Base-by-base conservation (phyloP, 2,888 invertebrate genomes). In the Conistra vaccinii region DNA sequence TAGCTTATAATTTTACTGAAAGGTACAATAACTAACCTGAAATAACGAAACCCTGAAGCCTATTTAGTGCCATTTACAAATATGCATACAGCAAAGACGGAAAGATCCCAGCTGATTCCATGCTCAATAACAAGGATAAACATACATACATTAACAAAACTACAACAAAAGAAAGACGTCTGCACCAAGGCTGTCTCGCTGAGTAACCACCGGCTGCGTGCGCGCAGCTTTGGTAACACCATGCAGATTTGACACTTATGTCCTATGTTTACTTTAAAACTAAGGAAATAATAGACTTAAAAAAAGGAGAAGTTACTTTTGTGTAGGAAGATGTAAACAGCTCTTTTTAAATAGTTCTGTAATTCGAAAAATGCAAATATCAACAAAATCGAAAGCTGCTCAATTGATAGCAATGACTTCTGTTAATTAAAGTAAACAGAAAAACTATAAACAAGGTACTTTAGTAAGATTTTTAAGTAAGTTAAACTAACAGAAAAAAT, bases 141-240 rank as follows among this genome's bases (percentile, higher is more conserved):
- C 32, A 68, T 62, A 26, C 61, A 61, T 61, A 67, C 53, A 81
- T 68, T 68, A 67, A 66, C 78, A 77, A 42, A 70, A 69, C 69
- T 60, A 53, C 39, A 85, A 77, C 51, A 84, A 86, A 86, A 87
- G 55, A 78, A 86, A 84, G 66, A 86, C 73, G 78, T 73, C 60
- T 60, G 76, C 63, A 80, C 68, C 87, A 88, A 88, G 87, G 87
- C 67, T 87, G 83, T 81, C 78, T 83, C 88, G 83, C 69, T 86
- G 81, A 85, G 77, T 86, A 86, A 87, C 78, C 78, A 83, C 85
- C 85, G 85, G 78, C 65, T 84, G 82, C 75, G 81, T 55, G 2
- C 6, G 61, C 62, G 75, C 78, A 83, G 85, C 83, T 82, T 85
- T 81, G 29, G 63, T 53, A 70, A 66, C 35, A 66, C 39, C 67